Base-by-base conservation (phyloP, 2,113 vertebrate genomes). In the Hyla sarda region DNA sequence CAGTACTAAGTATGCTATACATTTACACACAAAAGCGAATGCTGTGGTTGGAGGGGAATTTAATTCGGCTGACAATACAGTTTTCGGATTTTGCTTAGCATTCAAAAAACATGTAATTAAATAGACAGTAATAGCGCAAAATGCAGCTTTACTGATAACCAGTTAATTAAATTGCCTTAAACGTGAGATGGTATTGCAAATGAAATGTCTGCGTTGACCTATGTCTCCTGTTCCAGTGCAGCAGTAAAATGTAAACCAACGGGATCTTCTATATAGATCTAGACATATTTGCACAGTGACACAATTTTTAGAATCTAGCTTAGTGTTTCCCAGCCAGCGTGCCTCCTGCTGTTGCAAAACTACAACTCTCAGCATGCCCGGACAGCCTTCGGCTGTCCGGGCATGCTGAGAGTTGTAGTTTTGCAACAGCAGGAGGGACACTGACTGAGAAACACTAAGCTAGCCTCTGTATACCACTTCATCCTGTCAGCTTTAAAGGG, bases 31-130 rank as follows among this genome's bases (percentile, higher is more conserved):
- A 56, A 32, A 72, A 45, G n/a, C 62, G 50, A 80, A 80, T 37
- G 3, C 30, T 79, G 14, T 77, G 28, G 37, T 47, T 17, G 13
- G 50, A 86, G 2, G 34, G 30, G 45, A 30, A 52, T 74, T 87
- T 81, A 74, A 82, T 87, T 54, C 85, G 32, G 65, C 84, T 82
- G 85, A 82, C 85, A 82, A 82, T 60, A 56, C 73, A 79, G 37
- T 74, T 54, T 87, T 82, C 32, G 54, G 34, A 82, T 82, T 87
- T 74, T 82, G 85, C 85, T 81, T 87, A 82, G 65, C 41, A 73
- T 87, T 82, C 67, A 50, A 50, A n/a, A 87, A 82, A 81, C 67
- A 82, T 62, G 84, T 82, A 87, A 87, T 87, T 87, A 82, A 87
- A 82, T 82, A 87, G 62, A 87, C 77, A 74, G 60, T 82, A 82